Base-by-base conservation (phyloP, 1,140 invertebrate species). In the Drosophila nigrodunni region DNA sequence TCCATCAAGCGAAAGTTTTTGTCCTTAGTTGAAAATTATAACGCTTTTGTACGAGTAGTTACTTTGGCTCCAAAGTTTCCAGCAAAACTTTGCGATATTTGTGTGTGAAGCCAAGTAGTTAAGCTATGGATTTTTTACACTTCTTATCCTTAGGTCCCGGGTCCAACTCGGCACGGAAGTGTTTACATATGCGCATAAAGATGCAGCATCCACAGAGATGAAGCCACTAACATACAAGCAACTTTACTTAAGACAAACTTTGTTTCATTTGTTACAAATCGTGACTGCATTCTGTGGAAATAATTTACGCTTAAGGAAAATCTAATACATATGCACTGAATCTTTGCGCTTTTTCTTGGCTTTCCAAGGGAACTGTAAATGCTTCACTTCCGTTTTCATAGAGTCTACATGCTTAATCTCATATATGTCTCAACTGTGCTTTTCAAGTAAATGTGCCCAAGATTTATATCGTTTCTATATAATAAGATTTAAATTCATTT, bases 151-250 rank as follows among this genome's bases (percentile, higher is more conserved):
- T 3, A 2, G 18, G 21, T 9, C 39, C 50, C 43, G 41, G 37
- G 50, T 57, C 66, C 46, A 52, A 64, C 37, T 59, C 59, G 43
- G 74, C 69, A 74, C 73, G 81, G 81, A 85, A 81, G 76, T 85
- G 81, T 85, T 86, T 86, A 85, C 81, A 85, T 85, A 85, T 85
- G 81, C 81, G 82, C 82, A 85, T 85, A 86, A 85, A 85, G 82
- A 86, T 77, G 78, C 81, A 71, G 59, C 61, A 35, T 30, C 30
- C 69, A 44, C 10, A 50, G 9, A 30, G 9, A 46, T 8, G 35
- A 25, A 34, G 30, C 9, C 11, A 8, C 52, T 13, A 2, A 25
- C 18, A 15, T 18, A 15, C 21, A 72, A 72, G 30, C 62, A 65
- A 76, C 61, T 76, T 76, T 76, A 37, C 54, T 66, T 72, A 59